Evolutionary conservation across 2,888 invertebrate genomes (phyloP), one percentile per base, ranked within the genome.

Genomic region (Melanostoma scalare): DNA sequence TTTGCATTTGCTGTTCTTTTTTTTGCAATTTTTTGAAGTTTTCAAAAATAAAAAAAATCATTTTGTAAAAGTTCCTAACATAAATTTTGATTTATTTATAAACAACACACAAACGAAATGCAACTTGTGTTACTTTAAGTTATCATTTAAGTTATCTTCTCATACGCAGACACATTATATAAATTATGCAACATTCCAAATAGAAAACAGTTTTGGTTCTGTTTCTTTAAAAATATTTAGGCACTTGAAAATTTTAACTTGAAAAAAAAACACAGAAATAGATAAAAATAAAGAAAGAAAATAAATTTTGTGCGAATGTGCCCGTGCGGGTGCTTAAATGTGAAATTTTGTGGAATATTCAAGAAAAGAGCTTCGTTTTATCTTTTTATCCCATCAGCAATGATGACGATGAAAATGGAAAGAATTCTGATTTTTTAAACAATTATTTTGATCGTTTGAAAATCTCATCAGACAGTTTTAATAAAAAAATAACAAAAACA

Each of bases 171-270:
- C 56, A 58, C 35, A 33, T 56, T 71, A 52, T 61, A 69, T 65
- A 60, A 69, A 78, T 82, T 82, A 82, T 78, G 82, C 78, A 82
- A 82, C 78, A 80, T 75, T 75, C 65, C 69, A 80, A 80, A 75
- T 60, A 38, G 53, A 71, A 33, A 40, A 48, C 9, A 8, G 48
- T 46, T 61, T 10, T 36, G 61, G 42, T 71, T 46, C 61, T 38
- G 44, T 48, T 48, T 50, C 36, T 50, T 63, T 30, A 5, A 8
- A 33, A 50, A 69, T 6, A 36, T 69, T 48, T 33, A 35, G 56
- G 50, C 56, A 69, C 46, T 55, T 20, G 31, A 72, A 52, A 65
- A 48, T 67, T 46, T 36, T 20, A 20, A 55, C 40, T 73, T 50
- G 35, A 31, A 56, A 36, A 52, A 42, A 38, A 36, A 71, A 61